Conservation (phyloP, 2,888 invertebrate species). For the Hypomecis punctinalis region DNA sequence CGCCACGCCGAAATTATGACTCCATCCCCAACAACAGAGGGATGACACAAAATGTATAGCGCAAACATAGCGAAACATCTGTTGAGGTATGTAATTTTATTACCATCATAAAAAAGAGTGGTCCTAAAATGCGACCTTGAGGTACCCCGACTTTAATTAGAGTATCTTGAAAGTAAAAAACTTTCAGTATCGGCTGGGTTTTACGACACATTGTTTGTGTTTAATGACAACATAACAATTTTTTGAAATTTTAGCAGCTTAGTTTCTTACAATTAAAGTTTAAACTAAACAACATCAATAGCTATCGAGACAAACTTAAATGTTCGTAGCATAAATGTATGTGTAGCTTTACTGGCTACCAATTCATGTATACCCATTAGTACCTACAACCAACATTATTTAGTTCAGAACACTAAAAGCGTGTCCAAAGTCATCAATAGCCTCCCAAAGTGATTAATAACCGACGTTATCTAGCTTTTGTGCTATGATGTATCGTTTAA, state of each 20-base stretch:
- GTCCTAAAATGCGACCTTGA: slow-evolving; percentile 41
- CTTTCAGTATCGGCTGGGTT: slow-evolving; percentile 25
- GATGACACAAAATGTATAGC: slow-evolving; percentile 36
- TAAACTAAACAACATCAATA: neutral
- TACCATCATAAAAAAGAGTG: slow-evolving; percentile 37
- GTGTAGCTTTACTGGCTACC: neutral
- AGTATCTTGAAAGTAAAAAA: slow-evolving; percentile 33
- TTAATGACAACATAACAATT: neutral
- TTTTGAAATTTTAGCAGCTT: neutral
- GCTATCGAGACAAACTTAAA: neutral
- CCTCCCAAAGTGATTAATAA: slow-evolving; percentile 16
- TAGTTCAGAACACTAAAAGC: slow-evolving; percentile 3
- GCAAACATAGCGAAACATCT: slow-evolving; percentile 30
- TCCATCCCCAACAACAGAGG: slow-evolving; percentile 39
- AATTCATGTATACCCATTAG: neutral
- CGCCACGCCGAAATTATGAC: slow-evolving; percentile 38
- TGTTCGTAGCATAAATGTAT: too few relatives aligned
- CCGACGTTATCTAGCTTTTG: slow-evolving; percentile 18
- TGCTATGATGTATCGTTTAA: slow-evolving; percentile 17
- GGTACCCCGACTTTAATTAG: slow-evolving; percentile 32
- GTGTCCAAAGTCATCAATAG: slow-evolving; percentile 14
- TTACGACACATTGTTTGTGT: slow-evolving; percentile 19
- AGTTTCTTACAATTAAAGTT: neutral
- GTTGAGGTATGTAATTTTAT: slow-evolving; percentile 39
- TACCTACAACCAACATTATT: neutral